Evolutionary conservation across 2,797 vertebrate genomes (phyloP).

Genomic region (Pygocentrus nattereri): DNA sequence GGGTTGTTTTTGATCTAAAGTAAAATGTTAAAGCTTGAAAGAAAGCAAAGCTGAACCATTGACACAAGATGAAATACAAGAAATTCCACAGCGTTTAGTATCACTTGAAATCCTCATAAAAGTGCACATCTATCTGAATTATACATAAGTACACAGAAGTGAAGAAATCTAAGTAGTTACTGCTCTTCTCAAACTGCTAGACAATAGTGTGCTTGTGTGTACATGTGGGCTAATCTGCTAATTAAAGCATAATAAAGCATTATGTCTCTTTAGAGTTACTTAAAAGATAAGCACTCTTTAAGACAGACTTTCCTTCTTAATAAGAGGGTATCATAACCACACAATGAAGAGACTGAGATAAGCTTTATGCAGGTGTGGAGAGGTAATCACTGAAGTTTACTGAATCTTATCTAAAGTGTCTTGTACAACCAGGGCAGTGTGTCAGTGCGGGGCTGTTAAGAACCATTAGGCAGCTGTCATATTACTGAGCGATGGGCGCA

Average conservation of each 20-base stretch:
- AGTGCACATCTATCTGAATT: too few species aligned
- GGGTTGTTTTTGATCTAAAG: neutral
- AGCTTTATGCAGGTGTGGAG: neutral
- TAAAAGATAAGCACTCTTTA: neutral
- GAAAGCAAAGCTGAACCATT: neutral
- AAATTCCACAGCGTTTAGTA: too few species aligned
- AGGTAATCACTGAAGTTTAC: constrained; percentile 18
- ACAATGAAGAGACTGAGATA: constrained; percentile 1
- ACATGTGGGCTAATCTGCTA: neutral
- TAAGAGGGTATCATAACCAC: neutral
- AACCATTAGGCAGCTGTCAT: constrained; percentile 22
- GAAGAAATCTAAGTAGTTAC: neutral
- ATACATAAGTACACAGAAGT: neutral
- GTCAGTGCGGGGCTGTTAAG: constrained; percentile 17
- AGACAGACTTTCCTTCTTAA: neutral
- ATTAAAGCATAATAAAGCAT: constrained; percentile 9
- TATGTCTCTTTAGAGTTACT: neutral
- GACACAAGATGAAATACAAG: neutral
- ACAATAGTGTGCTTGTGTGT: neutral
- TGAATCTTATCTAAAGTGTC: constrained; percentile 25
- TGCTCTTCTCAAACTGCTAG: neutral
- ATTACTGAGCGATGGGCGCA: constrained; percentile 26
- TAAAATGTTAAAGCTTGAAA: neutral
- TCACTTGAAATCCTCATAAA: neutral
- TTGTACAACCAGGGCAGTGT: constrained; percentile 35